Percentiles rank a stretch among this genome's conserved stretches.
phyloP scores from a whole-genome alignment of 2,888 invertebrate genomes.

The Megalurothrips usitatus region DNA sequence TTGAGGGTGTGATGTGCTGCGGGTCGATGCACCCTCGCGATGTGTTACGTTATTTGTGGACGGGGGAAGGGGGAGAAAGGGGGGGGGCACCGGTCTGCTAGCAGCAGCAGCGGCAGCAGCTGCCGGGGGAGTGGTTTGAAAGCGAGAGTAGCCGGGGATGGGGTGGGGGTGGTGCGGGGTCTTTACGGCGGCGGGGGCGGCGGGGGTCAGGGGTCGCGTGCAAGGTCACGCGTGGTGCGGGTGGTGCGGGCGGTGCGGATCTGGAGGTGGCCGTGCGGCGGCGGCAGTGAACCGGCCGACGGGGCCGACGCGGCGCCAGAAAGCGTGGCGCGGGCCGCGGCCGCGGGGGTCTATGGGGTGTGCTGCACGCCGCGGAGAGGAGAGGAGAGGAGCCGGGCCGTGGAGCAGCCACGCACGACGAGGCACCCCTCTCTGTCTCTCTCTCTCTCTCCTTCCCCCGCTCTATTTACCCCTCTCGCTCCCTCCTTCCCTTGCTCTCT shows the following conservation, averaged over 20 bases:
- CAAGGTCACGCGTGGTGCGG: neutral
- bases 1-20: slow-evolving; percentile 1
- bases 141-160: neutral
- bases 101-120: too few species aligned
- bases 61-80: too few species aligned
- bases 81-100: too few species aligned
- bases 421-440: neutral
- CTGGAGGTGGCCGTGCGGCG: too few species aligned
- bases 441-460: neutral
- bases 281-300: too few species aligned
- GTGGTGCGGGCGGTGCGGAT: neutral
- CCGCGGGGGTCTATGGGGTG: too few species aligned
- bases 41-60: too few species aligned
- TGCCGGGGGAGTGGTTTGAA: neutral
- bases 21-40: too few species aligned
- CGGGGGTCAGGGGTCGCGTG: neutral
- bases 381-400: neutral
- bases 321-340: too few species aligned
- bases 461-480: neutral
- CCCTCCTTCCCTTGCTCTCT: neutral
- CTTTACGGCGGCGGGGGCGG: neutral
- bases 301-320: too few species aligned
- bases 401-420: neutral
- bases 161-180: too few species aligned
- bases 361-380: too few species aligned